Evolutionary conservation across 2,888 invertebrate genomes (phyloP), one percentile per base, ranked within the genome.

Genomic region (Drosophila falleni): DNA sequence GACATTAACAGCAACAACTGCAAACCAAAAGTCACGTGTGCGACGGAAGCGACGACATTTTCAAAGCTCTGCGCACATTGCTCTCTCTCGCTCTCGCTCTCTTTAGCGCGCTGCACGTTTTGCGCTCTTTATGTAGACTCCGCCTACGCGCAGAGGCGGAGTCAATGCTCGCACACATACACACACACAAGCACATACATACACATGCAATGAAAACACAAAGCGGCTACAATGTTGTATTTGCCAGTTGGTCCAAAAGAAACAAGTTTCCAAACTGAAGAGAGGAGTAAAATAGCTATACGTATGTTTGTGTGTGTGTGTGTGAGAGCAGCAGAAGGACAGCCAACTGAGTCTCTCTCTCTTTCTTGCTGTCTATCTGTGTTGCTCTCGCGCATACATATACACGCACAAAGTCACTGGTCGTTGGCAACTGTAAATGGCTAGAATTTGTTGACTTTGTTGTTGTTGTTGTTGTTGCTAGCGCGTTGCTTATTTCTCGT

Each of bases 201-300:
- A 39, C 60, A 49, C 41, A 56, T 31, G 58, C 50, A 66, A 76
- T 54, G 67, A 53, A 61, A 87, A 85, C 71, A 81, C 67, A 80
- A 89, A 88, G 83, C 84, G 81, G 84, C 79, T 78, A 89, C 87
- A 89, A 89, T 87, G 89, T 87, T 89, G 75, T 83, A 75, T 69
- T 76, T 69, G 75, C 72, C 77, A 80, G 76, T 71, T 88, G 73
- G 58, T 35, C 68, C 87, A 89, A 90, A 89, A 80, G 89, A 89
- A 89, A 89, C 89, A 89, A 89, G 87, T 90, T 90, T 83, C 79
- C 77, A 88, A 80, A 80, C 72, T 83, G 67, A 81, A 71, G 73
- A 78, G 74, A 84, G 75, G 67, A 68, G 68, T 61, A 58, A 64
- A 65, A 63, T 49, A 44, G 68, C 67, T 58, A n/a, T n/a, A n/a